Conservation (phyloP, 2,888 invertebrate genomes). For the Steinernema hermaphroditum region DNA sequence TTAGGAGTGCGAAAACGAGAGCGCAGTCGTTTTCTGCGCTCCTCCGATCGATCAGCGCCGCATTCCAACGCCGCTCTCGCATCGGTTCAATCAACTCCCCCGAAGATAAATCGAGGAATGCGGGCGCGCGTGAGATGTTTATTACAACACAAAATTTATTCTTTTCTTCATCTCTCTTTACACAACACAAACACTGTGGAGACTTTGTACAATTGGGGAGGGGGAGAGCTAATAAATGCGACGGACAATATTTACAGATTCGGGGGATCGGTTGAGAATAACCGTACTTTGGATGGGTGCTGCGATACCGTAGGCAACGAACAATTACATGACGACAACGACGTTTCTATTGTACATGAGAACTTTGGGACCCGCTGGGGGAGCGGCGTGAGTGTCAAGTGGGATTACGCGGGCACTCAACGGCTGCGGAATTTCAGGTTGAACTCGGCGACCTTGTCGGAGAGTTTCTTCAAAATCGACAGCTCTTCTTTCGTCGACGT, state of each 20-base stretch:
- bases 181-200: background rate
- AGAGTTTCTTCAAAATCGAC: slow-evolving; percentile 57
- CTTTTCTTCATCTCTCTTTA: slow-evolving; percentile 11
- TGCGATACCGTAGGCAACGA: too few species aligned
- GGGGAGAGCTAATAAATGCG: slow-evolving; percentile 12
- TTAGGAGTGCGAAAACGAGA: background rate
- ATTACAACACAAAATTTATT: slow-evolving; percentile 7
- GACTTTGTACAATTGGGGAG: slow-evolving; percentile 14
- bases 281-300: slow-evolving; percentile 17
- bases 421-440: slow-evolving; percentile 43
- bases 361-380: slow-evolving; percentile 12
- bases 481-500: slow-evolving; percentile 38
- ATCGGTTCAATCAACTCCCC: slow-evolving; percentile 1
- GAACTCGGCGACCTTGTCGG: slow-evolving; percentile 60
- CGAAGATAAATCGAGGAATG: slow-evolving; percentile 18
- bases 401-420: background rate
- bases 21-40: slow-evolving; percentile 13
- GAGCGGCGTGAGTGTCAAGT: background rate
- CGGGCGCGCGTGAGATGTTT: slow-evolving; percentile 15
- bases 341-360: slow-evolving; percentile 8
- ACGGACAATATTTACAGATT: background rate
- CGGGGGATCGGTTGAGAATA: slow-evolving; percentile 14
- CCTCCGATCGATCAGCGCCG: background rate
- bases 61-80: background rate
- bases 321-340: background rate